A percentile compares a stretch with the other conserved stretches of the same genome.
phyloP scores from a whole-genome alignment of 1,140 invertebrate genomes.

The Brachionus koreanus region DNA sequence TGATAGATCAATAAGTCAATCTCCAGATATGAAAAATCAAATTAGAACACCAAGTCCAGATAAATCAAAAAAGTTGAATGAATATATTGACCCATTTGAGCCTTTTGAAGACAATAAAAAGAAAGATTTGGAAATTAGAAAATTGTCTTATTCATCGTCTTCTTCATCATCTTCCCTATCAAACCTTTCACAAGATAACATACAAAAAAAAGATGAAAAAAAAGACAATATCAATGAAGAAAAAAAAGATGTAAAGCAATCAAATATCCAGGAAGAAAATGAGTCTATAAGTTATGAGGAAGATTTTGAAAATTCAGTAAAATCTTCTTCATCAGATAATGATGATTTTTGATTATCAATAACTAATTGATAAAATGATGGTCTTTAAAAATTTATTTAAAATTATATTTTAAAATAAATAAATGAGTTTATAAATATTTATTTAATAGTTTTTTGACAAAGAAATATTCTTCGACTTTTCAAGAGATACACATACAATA shows the following conservation, averaged over 20 bases:
- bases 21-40: background rate
- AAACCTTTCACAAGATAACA: background rate
- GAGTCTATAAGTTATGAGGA: background rate
- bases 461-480: too few relatives aligned
- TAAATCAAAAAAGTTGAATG: background rate
- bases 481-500: too few relatives aligned
- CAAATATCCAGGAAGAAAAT: background rate
- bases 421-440: too few relatives aligned
- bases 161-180: conserved; percentile 7
- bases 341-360: background rate
- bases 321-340: conserved; percentile 4
- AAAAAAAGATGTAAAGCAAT: background rate
- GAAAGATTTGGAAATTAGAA: conserved; percentile 17
- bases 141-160: conserved; percentile 14
- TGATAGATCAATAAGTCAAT: background rate
- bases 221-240: background rate
- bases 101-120: background rate
- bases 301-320: background rate
- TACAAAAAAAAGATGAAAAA: background rate
- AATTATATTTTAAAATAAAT: too few relatives aligned
- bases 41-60: background rate
- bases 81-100: background rate
- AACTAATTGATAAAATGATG: too few relatives aligned
- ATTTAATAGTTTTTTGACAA: too few relatives aligned
- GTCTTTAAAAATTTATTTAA: background rate